phyloP scores from a whole-genome alignment of 2,888 invertebrate genomes.

The Lymantria monacha region DNA sequence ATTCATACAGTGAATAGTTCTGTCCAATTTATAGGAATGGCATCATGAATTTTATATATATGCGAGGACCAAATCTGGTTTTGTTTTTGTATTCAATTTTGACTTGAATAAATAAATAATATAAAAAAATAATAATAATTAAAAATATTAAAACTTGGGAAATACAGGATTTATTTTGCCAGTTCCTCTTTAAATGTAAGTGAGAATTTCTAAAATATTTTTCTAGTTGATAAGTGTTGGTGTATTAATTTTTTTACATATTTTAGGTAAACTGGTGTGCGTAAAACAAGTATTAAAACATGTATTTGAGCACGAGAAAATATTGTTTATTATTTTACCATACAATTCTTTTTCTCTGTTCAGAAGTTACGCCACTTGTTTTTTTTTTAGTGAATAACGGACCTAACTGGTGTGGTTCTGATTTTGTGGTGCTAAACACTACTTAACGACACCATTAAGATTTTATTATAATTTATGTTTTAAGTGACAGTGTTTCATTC shows the following conservation, averaged over 20 bases:
- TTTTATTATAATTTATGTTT: conserved; percentile 68
- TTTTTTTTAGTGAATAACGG: conserved; percentile 53
- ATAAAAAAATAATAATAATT: conserved; percentile 19
- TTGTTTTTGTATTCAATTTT: conserved; percentile 58
- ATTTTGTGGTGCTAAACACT: conserved; percentile 67
- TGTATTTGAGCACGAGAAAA: conserved; percentile 34
- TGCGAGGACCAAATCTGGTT: conserved; percentile 72
- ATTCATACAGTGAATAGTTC: conserved; percentile 58
- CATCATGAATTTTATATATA: conserved; percentile 73
- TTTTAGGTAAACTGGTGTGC: conserved; percentile 54
- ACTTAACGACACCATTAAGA: conserved; percentile 62
- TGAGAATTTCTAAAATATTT: conserved; percentile 81
- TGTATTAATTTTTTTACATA: conserved; percentile 70
- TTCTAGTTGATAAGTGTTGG: conserved; percentile 77
- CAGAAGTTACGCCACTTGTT: conserved; percentile 50
- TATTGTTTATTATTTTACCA: conserved; percentile 31
- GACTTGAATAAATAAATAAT: conserved; percentile 39
- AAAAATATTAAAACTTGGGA: conserved; percentile 35
- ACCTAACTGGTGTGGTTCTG: conserved; percentile 55
- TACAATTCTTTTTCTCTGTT: conserved; percentile 34
- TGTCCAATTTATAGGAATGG: conserved; percentile 77
- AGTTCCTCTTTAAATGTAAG: conserved; percentile 81
- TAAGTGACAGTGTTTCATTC: conserved; percentile 59
- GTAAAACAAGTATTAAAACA: conserved; percentile 64
- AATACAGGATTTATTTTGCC: conserved; percentile 80